Evolutionary conservation across 2,888 invertebrate genomes (phyloP), one percentile per base, ranked within the genome.

Genomic region (Tethea ocularis): DNA sequence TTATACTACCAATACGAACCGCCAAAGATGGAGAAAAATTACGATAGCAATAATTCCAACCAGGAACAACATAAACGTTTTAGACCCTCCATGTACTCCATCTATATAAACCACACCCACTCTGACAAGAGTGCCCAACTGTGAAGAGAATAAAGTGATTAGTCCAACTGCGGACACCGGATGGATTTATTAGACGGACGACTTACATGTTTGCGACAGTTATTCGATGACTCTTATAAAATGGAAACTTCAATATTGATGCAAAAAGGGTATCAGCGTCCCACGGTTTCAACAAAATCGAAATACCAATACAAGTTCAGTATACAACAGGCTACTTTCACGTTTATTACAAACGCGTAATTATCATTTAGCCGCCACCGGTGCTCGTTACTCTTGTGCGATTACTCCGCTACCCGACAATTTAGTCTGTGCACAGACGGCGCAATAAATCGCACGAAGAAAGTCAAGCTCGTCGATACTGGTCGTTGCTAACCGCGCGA

Each of bases 381-480:
- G 54, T 33, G 6, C 54, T 17, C 33, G 33, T 33, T 24, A 46
- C 46, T 46, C 46, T 41, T 41, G 41, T 17, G 41, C 41, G 41
- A 46, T 46, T 46, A 46, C 20, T 46, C 20, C 46, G 46, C 46
- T 46, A 46, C 46, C 66, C 68, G 62, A 69, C 71, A 67, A 69
- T 72, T 71, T 66, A 66, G 69, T 62, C 59, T 22, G 38, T 24
- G 65, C 54, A 61, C 66, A 58, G 64, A 62, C 67, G 61, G 57
- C 54, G 61, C 67, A 60, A 73, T 73, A 73, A 73, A 73, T 73
- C 66, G 64, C 68, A 38, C 56, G 61, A 73, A 71, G 73, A 73
- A 73, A 73, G 73, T 68, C 52, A 15, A 26, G 38, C 41, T 60
- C 63, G 63, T 61, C 62, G 60, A 57, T 65, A 62, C 63, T 60